Evolutionary conservation across 1,140 invertebrate species (phyloP).

Genomic region (Drosophila arizonae): DNA sequence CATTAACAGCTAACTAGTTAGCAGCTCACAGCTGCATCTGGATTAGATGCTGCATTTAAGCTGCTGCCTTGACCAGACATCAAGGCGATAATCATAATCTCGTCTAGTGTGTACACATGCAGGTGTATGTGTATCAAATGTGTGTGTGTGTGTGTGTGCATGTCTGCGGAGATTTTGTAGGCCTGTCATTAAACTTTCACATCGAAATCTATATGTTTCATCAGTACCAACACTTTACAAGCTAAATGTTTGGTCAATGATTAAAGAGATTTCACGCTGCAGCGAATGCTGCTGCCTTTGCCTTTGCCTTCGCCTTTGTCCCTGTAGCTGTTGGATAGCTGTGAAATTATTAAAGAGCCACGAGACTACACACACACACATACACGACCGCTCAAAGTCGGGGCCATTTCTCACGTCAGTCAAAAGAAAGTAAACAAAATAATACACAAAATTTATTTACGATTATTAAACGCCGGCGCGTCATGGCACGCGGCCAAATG

Average conservation of each 20-base stretch:
- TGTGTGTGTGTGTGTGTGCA: background rate
- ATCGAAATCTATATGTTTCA: constrained; percentile 76
- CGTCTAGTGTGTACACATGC: constrained; percentile 11
- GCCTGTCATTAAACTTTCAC: constrained; percentile 73
- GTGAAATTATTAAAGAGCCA: constrained; percentile 73
- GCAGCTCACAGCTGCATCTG: constrained; percentile 62
- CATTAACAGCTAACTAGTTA: constrained; percentile 50
- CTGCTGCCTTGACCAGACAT: constrained; percentile 49
- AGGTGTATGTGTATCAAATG: background rate
- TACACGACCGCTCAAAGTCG: background rate
- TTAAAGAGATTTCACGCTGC: constrained; percentile 69
- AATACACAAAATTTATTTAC: constrained; percentile 64
- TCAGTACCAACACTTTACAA: constrained; percentile 42
- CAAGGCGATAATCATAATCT: constrained; percentile 66
- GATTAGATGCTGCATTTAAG: constrained; percentile 56
- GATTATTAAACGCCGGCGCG: constrained; percentile 57
- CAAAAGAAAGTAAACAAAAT: constrained; percentile 77
- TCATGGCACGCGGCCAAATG: constrained; percentile 59
- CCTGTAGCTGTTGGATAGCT: constrained; percentile 29
- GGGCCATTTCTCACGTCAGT: constrained; percentile 41
- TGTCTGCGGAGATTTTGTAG: constrained; percentile 48
- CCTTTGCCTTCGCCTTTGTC: constrained; percentile 15
- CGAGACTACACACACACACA: constrained; percentile 38
- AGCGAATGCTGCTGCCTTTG: constrained; percentile 20
- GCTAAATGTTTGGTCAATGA: constrained; percentile 44